Conservation (phyloP, 2,113 vertebrate species). For the Glareola pratincola region DNA sequence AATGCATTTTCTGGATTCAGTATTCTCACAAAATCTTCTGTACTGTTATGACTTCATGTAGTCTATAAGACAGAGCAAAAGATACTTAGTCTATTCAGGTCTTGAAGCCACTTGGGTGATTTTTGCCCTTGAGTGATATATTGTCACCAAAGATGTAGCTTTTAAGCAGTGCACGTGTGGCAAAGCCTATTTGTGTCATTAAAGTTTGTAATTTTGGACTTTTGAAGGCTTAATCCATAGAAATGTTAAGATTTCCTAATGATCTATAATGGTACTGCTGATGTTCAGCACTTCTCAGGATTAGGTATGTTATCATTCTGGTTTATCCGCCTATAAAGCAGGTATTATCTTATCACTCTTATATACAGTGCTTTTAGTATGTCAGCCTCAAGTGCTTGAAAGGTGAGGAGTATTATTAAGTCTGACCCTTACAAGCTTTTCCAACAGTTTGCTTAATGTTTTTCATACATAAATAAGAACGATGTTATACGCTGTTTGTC, state of each 20-base stretch:
- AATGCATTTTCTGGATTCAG: rapidly evolving
- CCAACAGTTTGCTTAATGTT: not conserved
- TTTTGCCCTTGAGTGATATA: not conserved
- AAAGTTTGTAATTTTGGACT: not conserved
- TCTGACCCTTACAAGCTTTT: slow-evolving; percentile 39
- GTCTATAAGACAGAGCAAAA: not conserved
- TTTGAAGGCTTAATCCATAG: slow-evolving; percentile 4
- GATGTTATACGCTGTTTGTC: not conserved
- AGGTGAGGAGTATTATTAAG: slow-evolving; percentile 43
- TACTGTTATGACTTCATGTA: not conserved
- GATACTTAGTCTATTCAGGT: not conserved
- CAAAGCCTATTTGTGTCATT: not conserved
- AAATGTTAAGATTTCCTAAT: slow-evolving; percentile 33
- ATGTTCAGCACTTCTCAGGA: slow-evolving; percentile 44
- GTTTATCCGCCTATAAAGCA: slow-evolving; percentile 19
- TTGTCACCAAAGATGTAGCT: rapidly evolving
- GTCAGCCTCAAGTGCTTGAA: slow-evolving; percentile 8
- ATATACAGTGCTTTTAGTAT: slow-evolving; percentile 20
- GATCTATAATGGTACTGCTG: slow-evolving; percentile 15
- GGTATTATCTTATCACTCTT: slow-evolving; percentile 54
- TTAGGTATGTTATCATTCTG: slow-evolving; percentile 14
- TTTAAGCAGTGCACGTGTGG: not conserved
- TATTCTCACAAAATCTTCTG: not conserved
- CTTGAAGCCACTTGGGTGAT: not conserved
- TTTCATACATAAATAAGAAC: not conserved